Evolutionary conservation across 2,888 invertebrate species (phyloP).

Genomic region (Melanophora roralis): DNA sequence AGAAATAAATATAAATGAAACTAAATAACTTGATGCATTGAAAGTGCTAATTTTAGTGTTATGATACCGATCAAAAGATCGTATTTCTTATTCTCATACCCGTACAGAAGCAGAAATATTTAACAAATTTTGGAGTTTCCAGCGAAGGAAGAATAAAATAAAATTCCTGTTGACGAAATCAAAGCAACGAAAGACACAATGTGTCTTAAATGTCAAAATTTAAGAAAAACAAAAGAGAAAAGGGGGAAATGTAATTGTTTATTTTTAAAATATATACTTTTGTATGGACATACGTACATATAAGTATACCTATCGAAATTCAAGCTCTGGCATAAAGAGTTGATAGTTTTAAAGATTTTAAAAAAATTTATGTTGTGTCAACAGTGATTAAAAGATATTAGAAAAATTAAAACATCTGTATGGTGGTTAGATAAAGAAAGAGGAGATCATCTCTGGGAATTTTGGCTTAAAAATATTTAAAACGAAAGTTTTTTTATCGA

Average conservation of each 20-base stretch:
- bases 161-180: constrained; percentile 43
- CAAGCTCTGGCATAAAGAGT: constrained; percentile 55
- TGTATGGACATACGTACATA: too few relatives aligned
- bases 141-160: neutral
- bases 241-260: constrained; percentile 46
- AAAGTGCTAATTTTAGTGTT: constrained; percentile 63
- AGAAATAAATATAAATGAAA: constrained; percentile 33
- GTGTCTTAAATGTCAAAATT: neutral
- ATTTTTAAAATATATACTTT: constrained; percentile 33
- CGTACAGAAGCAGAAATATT: constrained; percentile 2
- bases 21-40: constrained; percentile 37
- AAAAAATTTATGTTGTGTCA: constrained; percentile 59
- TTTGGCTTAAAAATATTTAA: constrained; percentile 17
- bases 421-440: neutral
- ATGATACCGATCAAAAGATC: constrained; percentile 62
- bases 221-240: neutral
- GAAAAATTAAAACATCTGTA: constrained; percentile 48
- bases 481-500: constrained; percentile 24
- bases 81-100: constrained; percentile 42
- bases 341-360: constrained; percentile 34
- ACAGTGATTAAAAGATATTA: constrained; percentile 58
- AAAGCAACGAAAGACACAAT: constrained; percentile 37
- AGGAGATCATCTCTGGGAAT: neutral
- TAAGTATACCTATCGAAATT: constrained; percentile 43
- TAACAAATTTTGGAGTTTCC: constrained; percentile 32